Percentiles rank a stretch among this genome's conserved stretches.
These are phyloP conservation scores for Pica pica DNA, from an alignment of 2,113 vertebrate species.

Conservation along the genomic window DNA sequence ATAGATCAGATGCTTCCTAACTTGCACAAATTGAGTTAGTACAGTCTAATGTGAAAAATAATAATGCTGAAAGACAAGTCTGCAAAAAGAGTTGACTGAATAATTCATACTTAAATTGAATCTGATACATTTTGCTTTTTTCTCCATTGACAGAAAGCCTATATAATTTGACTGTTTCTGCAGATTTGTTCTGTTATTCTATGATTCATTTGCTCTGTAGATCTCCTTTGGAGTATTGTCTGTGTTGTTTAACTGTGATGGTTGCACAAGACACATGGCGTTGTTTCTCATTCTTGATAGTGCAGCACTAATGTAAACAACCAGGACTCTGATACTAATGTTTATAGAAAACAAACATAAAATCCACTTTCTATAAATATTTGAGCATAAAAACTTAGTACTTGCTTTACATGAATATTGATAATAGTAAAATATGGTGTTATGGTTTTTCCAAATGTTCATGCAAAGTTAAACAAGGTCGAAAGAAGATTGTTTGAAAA, in stretches of 20 bases:
- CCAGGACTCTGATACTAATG: not conserved
- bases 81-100: not conserved
- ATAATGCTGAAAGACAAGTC: not conserved
- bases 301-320: not conserved
- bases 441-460: not conserved
- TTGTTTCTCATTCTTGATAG: not conserved
- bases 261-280: rapidly evolving
- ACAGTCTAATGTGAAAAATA: not conserved
- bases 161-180: not conserved
- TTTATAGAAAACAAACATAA: conserved; percentile 14
- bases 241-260: not conserved
- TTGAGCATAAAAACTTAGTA: conserved; percentile 9
- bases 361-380: conserved; percentile 31
- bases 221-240: not conserved
- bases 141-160: conserved; percentile 16
- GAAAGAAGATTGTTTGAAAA: not conserved
- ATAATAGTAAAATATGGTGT: not conserved
- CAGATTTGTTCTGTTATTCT: not conserved
- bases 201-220: not conserved
- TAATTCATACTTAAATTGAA: conserved; percentile 37
- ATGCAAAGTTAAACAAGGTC: conserved; percentile 36
- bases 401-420: conserved; percentile 12
- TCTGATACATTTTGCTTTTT: not conserved
- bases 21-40: not conserved
- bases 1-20: not conserved